Conservation (phyloP, 2,888 invertebrate genomes). For the Acleris laterana region DNA sequence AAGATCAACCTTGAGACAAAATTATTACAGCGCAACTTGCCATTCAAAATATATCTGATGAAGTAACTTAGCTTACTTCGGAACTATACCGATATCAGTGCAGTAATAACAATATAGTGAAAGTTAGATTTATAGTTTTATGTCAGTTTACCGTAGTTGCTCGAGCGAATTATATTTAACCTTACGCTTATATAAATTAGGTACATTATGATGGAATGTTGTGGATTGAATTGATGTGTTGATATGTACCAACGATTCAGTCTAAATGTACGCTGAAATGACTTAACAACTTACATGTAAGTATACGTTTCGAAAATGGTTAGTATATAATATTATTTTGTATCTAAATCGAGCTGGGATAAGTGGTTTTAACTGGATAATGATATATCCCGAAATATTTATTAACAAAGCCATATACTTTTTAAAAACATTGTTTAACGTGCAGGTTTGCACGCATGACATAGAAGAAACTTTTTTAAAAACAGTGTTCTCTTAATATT, state of each 20-base stretch:
- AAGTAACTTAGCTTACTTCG: too few relatives aligned
- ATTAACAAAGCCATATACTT: too few relatives aligned
- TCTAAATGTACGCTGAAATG: constrained; percentile 31
- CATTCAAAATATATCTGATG: too few relatives aligned
- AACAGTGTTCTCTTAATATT: too few relatives aligned
- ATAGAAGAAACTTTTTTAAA: too few relatives aligned
- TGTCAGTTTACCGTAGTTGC: background rate
- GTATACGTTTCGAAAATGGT: constrained; percentile 14
- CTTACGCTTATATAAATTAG: constrained; percentile 31
- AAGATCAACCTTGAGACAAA: too few relatives aligned
- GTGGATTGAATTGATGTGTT: constrained; percentile 24
- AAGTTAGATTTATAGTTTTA: too few relatives aligned
- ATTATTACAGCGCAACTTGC: too few relatives aligned
- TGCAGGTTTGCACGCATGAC: too few relatives aligned
- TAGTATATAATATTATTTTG: constrained; percentile 13
- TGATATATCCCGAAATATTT: background rate
- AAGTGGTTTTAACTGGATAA: background rate
- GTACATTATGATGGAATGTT: constrained; percentile 31
- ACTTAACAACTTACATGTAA: constrained; percentile 25
- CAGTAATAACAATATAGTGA: too few relatives aligned
- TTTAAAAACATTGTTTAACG: too few relatives aligned
- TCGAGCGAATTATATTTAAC: constrained; percentile 19
- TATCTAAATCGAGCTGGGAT: constrained; percentile 8
- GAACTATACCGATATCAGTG: too few relatives aligned
- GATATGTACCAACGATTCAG: constrained; percentile 37